Evolutionary conservation across 2,113 vertebrate species (phyloP).

Genomic region (Fukomys damarensis): DNA sequence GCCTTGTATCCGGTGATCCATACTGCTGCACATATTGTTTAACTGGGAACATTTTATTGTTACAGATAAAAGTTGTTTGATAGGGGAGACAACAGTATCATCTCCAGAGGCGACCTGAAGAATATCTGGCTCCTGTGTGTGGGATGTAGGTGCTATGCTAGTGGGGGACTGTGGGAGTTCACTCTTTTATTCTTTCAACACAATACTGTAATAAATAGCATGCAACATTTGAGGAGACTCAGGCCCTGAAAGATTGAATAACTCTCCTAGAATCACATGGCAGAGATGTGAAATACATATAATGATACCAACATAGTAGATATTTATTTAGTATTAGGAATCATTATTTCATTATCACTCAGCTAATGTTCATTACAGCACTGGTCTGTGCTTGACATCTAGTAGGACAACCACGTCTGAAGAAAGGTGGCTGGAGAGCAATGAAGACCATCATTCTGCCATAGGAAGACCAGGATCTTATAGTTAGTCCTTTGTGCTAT

Average conservation of each 20-base stretch:
- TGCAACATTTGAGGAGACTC: background rate
- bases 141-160: background rate
- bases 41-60: conserved; percentile 70
- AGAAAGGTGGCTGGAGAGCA: background rate
- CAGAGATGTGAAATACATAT: background rate
- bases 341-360: background rate
- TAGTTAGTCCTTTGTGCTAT: background rate
- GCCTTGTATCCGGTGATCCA: conserved; percentile 58
- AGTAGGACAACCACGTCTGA: background rate
- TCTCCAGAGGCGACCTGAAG: background rate
- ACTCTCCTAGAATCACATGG: background rate
- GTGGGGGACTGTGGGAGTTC: background rate
- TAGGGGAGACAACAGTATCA: background rate
- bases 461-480: background rate
- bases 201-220: background rate
- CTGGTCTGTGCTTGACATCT: background rate
- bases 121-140: background rate
- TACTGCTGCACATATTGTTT: conserved; percentile 49
- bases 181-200: conserved; percentile 9
- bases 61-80: background rate
- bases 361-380: background rate
- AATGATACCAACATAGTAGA: background rate
- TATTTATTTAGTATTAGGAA: background rate
- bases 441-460: background rate
- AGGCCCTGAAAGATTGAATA: background rate